Base-by-base conservation (phyloP, 1,140 invertebrate species). In the Drosophila triauraria region DNA sequence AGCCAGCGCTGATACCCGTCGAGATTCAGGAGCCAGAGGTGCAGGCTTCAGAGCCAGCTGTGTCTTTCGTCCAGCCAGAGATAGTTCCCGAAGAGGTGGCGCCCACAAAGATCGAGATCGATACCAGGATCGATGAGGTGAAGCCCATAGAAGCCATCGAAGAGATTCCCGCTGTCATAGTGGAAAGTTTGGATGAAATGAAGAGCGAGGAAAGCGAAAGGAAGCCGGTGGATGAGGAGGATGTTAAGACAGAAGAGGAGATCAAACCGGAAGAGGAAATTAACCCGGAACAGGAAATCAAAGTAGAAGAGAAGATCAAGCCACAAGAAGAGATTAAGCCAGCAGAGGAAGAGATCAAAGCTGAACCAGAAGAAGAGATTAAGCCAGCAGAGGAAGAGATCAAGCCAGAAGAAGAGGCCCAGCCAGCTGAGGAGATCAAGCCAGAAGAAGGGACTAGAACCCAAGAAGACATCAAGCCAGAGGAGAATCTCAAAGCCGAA, bases 121-220 rank as follows among this genome's bases (percentile, higher is more conserved):
- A 59, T 23, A 59, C 42, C 32, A 67, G n/a, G 15, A 27, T 71
- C 2, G 63, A 68, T 5, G 51, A 87, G 15, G 9, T 62, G 7
- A 61, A 59, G 27, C 71, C 88, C n/a, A 69, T 91, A n/a, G 88
- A 92, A 71, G 78, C 86, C 15, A 50, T 74, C 17, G 83, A 80
- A 48, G 80, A 92, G 27, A 83, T 83, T 47, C 82, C 87, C 0
- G 81, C 83, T 25, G 83, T 91, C 8, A 75, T 91, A 20, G 50
- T 78, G 15, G 88, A 91, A 30, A 69, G 44, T 32, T 32, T 91
- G 20, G 82, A 83, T n/a, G 60, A 71, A 56, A 27, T 43, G 20
- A 75, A 50, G 47, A 63, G 74, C 8, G 27, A 53, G 32, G 65
- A 88, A 20, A 46, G 15, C 3, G 56, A 75, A 12, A 17, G 42